Evolutionary conservation across 2,113 vertebrate species (phyloP).

Genomic region (Rostratula benghalensis): DNA sequence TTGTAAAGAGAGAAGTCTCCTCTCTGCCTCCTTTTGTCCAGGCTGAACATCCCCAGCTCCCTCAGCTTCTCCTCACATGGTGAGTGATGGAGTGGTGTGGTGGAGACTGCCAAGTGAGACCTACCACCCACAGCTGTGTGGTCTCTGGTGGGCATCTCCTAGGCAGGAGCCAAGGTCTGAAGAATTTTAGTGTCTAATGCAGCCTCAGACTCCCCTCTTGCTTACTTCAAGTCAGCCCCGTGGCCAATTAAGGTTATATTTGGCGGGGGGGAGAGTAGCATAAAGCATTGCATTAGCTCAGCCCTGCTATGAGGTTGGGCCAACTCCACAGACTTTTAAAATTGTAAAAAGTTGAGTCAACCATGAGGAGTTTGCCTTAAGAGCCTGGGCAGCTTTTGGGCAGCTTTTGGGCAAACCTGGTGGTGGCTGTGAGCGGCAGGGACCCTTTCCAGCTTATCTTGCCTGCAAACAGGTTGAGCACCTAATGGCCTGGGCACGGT

Average conservation of each 20-base stretch:
- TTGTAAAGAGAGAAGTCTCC: too few species aligned
- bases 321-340: background rate
- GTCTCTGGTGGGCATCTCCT: background rate
- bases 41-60: too few species aligned
- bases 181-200: background rate
- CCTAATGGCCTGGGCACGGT: background rate
- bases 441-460: background rate
- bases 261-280: background rate
- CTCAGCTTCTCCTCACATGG: too few species aligned
- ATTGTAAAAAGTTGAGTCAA: background rate
- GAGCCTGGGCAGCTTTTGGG: too few species aligned
- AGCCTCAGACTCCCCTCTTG: background rate
- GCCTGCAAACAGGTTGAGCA: accelerated
- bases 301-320: background rate
- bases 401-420: background rate
- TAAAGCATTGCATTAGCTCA: background rate
- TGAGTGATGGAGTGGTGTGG: accelerated
- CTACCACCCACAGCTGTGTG: background rate
- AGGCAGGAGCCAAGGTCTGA: background rate
- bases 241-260: background rate
- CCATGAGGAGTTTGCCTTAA: background rate
- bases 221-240: background rate
- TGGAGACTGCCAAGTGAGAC: background rate
- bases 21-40: too few species aligned
- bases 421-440: accelerated